A percentile compares a stretch with the other conserved stretches of the same genome.
Evolutionary conservation across 2,888 invertebrate genomes (phyloP).

Genomic region (Dynastes grantii): DNA sequence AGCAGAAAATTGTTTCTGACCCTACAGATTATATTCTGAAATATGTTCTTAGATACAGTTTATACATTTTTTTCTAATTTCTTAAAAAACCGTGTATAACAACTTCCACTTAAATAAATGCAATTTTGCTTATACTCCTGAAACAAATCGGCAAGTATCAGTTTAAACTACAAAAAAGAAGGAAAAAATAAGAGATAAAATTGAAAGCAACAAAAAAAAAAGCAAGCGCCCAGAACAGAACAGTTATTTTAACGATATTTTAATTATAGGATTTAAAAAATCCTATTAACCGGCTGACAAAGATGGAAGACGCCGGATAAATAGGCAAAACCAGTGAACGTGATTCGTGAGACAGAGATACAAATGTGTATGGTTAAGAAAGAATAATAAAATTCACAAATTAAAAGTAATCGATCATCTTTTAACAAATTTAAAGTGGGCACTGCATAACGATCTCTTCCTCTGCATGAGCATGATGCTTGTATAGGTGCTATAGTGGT

Average conservation of each 20-base stretch:
- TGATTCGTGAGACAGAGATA: constrained; percentile 7
- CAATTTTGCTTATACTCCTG: constrained; percentile 31
- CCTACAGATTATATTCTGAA: no score
- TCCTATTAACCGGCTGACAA: constrained; percentile 45
- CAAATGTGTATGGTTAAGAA: not conserved
- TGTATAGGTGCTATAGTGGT: not conserved
- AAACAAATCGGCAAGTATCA: constrained; percentile 43
- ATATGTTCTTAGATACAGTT: no score
- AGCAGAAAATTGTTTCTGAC: no score
- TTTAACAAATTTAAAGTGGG: constrained; percentile 55
- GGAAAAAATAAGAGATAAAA: constrained; percentile 2
- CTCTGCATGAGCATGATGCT: constrained; percentile 36
- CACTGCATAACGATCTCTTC: constrained; percentile 18
- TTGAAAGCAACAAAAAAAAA: constrained; percentile 1
- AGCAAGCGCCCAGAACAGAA: not conserved
- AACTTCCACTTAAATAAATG: constrained; percentile 23
- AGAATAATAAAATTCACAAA: constrained; percentile 51
- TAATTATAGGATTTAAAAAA: constrained; percentile 50
- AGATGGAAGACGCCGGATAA: constrained; percentile 25
- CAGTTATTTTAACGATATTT: constrained; percentile 52
- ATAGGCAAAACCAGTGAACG: not conserved
- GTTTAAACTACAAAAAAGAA: constrained; percentile 13
- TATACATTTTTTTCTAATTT: not conserved
- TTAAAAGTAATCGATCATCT: constrained; percentile 56
- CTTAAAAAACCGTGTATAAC: not conserved